Evolutionary conservation across 35 echinoderm and acorn worm species (phyloP).

Genomic region (Strongylocentrotus purpuratus): DNA sequence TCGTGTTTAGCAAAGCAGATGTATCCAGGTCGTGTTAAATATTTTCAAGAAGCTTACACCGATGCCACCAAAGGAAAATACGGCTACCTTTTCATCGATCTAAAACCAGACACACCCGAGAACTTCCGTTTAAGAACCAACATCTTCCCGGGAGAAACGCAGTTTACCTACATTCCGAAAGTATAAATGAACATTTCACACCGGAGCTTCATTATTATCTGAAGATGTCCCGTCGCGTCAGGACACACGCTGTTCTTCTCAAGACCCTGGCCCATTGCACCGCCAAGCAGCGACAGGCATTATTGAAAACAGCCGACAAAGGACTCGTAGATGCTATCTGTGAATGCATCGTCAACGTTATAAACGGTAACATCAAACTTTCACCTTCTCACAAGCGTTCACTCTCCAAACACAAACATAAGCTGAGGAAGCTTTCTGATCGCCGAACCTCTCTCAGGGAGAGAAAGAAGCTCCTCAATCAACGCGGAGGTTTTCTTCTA

Average conservation of each 20-base stretch:
- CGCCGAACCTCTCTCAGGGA: not conserved
- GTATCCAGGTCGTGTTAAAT: conserved; percentile 58
- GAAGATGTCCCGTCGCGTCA: conserved; percentile 44
- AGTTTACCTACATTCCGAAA: conserved; percentile 36
- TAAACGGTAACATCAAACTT: conserved; percentile 55
- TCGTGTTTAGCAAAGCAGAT: conserved; percentile 67
- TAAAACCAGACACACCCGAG: conserved; percentile 62
- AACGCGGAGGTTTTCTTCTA: conserved; percentile 58
- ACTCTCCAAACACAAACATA: conserved; percentile 29
- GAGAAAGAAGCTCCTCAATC: conserved; percentile 46
- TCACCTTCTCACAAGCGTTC: conserved; percentile 38
- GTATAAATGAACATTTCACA: not conserved
- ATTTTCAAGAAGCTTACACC: conserved; percentile 60
- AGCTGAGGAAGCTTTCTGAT: conserved; percentile 42
- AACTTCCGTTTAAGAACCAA: conserved; percentile 31
- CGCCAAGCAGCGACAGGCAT: not conserved
- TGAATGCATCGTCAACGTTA: conserved; percentile 28
- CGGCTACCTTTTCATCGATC: conserved; percentile 68
- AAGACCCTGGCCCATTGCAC: conserved; percentile 34
- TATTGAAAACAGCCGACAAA: conserved; percentile 23
- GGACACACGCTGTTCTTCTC: conserved; percentile 42
- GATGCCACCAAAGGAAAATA: conserved; percentile 62
- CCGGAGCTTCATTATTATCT: conserved; percentile 14
- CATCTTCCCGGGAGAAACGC: conserved; percentile 56
- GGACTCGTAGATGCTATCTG: conserved; percentile 38